Percentiles rank a stretch among this genome's conserved stretches.
These are phyloP conservation scores for Antheraea pernyi DNA, from an alignment of 1,140 invertebrate species.

Conservation along the genomic window DNA sequence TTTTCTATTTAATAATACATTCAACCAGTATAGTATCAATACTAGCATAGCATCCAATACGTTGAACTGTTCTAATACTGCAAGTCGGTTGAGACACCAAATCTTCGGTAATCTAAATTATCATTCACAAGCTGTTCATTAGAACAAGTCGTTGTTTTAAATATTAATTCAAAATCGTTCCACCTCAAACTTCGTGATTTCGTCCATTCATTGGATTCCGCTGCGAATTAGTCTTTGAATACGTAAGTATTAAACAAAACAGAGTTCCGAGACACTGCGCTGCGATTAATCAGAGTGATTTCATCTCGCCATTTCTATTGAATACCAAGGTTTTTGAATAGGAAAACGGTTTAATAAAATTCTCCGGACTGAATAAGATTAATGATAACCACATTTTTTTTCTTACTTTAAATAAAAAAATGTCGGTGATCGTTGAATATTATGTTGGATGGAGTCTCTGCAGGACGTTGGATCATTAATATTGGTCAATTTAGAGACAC, in stretches of 20 bases:
- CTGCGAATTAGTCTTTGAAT: constrained; percentile 16
- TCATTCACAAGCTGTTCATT: neutral
- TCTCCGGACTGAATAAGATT: constrained; percentile 46
- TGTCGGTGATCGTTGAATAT: neutral
- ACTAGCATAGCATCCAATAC: too few species aligned
- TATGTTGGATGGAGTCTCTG: neutral
- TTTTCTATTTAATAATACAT: too few species aligned
- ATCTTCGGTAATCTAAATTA: neutral
- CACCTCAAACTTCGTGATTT: neutral
- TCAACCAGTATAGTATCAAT: too few species aligned
- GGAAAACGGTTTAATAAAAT: constrained; percentile 50
- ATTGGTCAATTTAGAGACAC: neutral
- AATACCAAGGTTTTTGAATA: constrained; percentile 48
- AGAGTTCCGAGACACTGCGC: constrained; percentile 21
- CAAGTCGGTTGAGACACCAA: too few species aligned
- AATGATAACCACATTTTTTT: constrained; percentile 29
- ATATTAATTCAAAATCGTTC: neutral
- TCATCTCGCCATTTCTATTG: constrained; percentile 40
- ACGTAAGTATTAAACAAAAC: constrained; percentile 25
- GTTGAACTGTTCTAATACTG: too few species aligned
- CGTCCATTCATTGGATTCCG: neutral
- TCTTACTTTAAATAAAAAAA: neutral
- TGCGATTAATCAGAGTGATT: constrained; percentile 36
- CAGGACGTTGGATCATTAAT: constrained; percentile 5
- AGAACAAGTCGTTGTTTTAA: neutral